Conservation (phyloP, 1,140 invertebrate species). For the Chlorops oryzae region DNA sequence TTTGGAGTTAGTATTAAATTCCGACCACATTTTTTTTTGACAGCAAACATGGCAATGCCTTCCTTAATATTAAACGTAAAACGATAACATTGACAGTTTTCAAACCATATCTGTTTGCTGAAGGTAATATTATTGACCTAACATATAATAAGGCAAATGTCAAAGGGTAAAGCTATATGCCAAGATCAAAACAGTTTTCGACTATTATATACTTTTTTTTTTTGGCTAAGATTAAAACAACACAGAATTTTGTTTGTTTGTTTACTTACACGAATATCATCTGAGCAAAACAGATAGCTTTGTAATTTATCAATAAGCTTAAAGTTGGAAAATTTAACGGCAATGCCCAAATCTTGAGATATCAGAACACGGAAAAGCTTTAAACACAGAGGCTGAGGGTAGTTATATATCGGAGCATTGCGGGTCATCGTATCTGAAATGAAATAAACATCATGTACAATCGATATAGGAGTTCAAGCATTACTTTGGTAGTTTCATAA, state of each 20-base stretch:
- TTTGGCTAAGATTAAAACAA: slow-evolving; percentile 5
- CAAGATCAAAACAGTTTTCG: background rate
- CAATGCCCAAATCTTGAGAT: slow-evolving; percentile 33
- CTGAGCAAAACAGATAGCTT: slow-evolving; percentile 29
- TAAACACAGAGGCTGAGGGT: slow-evolving; percentile 31
- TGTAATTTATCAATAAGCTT: slow-evolving; percentile 22
- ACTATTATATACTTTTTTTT: background rate
- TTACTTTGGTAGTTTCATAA: no score
- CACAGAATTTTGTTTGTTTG: no score
- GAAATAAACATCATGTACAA: no score
- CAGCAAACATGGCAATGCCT: no score
- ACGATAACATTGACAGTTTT: no score
- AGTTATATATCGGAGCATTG: slow-evolving; percentile 24
- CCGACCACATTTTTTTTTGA: no score
- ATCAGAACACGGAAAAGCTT: slow-evolving; percentile 37
- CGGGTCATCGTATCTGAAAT: slow-evolving; percentile 6
- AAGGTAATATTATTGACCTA: no score
- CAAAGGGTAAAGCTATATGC: background rate
- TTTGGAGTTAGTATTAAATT: no score
- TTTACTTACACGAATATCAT: slow-evolving; percentile 34
- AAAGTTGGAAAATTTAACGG: slow-evolving; percentile 21
- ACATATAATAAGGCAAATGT: slow-evolving; percentile 2
- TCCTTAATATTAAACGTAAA: no score
- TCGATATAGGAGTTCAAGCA: no score
- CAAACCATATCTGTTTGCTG: no score